A percentile compares a stretch with the other conserved stretches of the same genome.
These are phyloP conservation scores for Colinus virginianus DNA, from an alignment of 2,113 vertebrate genomes.

Conservation along the genomic window DNA sequence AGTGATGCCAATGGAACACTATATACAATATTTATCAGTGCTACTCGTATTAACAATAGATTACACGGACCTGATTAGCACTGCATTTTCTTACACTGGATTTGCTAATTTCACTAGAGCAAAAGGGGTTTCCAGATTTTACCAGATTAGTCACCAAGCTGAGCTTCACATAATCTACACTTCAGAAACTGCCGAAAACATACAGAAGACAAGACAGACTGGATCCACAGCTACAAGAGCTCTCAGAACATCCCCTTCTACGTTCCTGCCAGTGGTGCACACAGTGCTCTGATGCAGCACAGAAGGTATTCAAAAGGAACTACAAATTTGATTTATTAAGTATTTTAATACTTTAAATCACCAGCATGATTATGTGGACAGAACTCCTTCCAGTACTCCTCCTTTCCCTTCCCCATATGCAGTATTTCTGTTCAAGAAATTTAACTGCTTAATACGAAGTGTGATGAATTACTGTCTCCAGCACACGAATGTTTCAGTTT, in stretches of 20 bases:
- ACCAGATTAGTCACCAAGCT: background rate
- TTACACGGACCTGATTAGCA: background rate
- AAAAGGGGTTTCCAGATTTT: background rate
- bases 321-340: background rate
- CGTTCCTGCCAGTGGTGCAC: background rate
- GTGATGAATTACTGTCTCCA: slow-evolving; percentile 9
- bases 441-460: slow-evolving; percentile 25
- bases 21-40: background rate
- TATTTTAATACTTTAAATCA: background rate
- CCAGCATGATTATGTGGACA: background rate
- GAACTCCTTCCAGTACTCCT: background rate
- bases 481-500: background rate
- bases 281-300: background rate
- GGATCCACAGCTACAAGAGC: rapidly evolving
- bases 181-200: background rate
- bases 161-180: background rate
- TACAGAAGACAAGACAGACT: background rate
- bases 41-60: background rate
- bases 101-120: background rate
- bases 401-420: slow-evolving; percentile 28
- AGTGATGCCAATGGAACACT: background rate
- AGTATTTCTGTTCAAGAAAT: slow-evolving; percentile 21
- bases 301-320: background rate
- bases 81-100: background rate
- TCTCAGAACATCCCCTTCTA: rapidly evolving